Evolutionary conservation across 2,797 vertebrate species (phyloP).

Genomic region (Morus bassanus): DNA sequence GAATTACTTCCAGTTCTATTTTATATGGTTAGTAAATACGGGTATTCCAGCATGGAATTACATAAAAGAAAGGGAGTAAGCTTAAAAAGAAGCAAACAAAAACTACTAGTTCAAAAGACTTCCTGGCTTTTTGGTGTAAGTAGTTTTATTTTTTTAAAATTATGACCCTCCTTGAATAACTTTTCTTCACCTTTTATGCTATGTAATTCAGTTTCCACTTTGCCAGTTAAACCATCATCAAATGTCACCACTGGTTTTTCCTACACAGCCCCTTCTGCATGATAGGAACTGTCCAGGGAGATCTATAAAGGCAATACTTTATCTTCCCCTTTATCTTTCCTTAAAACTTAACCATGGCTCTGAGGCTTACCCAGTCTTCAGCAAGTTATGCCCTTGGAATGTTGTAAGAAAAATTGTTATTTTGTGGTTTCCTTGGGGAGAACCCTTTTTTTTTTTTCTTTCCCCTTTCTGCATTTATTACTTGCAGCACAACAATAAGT

Average conservation of each 20-base stretch:
- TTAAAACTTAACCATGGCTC: background rate
- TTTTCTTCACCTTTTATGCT: background rate
- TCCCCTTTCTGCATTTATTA: background rate
- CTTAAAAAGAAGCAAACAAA: background rate
- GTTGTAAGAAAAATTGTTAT: background rate
- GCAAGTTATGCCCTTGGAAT: background rate
- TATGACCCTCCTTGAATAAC: background rate
- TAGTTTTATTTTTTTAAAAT: background rate
- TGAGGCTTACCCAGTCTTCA: background rate
- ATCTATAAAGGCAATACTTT: background rate
- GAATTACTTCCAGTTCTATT: background rate
- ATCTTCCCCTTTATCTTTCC: background rate
- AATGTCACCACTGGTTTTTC: background rate
- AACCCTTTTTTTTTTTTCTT: fast-evolving
- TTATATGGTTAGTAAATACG: background rate
- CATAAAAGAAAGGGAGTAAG: background rate
- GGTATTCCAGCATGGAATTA: background rate
- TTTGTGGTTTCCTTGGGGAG: background rate
- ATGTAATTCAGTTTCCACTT: background rate
- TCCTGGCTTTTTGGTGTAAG: background rate
- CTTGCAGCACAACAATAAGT: background rate
- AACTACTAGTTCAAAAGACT: background rate
- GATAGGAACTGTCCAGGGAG: background rate
- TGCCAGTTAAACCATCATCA: background rate
- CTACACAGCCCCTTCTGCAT: background rate